Base-by-base conservation (phyloP, 2,888 invertebrate species). In the Lasius platythorax region DNA sequence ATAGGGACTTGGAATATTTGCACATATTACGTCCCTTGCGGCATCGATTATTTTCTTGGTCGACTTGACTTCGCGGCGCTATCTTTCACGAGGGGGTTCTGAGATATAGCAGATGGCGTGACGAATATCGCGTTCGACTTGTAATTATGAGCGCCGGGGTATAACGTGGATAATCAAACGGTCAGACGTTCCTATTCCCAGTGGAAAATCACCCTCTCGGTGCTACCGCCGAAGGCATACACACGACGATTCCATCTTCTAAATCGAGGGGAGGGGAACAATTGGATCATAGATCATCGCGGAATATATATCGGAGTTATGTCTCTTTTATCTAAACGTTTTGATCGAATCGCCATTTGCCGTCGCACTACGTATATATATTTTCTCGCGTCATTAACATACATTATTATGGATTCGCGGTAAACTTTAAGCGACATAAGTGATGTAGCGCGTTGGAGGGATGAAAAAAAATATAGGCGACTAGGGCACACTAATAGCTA, bases 51-150 rank as follows among this genome's bases (percentile, higher is more conserved):
- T 50, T 72, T 53, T 50, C 56, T 28, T 53, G 15, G 61, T 46
- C 66, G 64, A 82, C 61, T 43, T 53, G 63, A 83, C 84, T 85
- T 53, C 58, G 23, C 33, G 33, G 18, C n/a, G 53, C 18, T 78
- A 56, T 23, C 58, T 79, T 79, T 43, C 28, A 33, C 43, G 18
- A 74, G 11, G 46, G 30, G 50, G 37, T 72, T 58, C 78, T 87
- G 86, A 87, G 86, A 88, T 83, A 89, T 68, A 86, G 30, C 92
- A 91, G 89, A 90, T 93, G 90, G 90, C 91, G 89, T 91, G 91
- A 91, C 90, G 90, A 91, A 90, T 92, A 91, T 91, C 88, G 89
- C 86, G 83, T 89, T 89, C 87, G 87, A 87, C 87, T 87, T 76
- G 91, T 91, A 92, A 92, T 92, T 92, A 86, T 85, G 67, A 72